A percentile compares a stretch with the other conserved stretches of the same genome.
Conservation (phyloP, 2,113 vertebrate genomes). For the Myiozetetes cayanensis region DNA sequence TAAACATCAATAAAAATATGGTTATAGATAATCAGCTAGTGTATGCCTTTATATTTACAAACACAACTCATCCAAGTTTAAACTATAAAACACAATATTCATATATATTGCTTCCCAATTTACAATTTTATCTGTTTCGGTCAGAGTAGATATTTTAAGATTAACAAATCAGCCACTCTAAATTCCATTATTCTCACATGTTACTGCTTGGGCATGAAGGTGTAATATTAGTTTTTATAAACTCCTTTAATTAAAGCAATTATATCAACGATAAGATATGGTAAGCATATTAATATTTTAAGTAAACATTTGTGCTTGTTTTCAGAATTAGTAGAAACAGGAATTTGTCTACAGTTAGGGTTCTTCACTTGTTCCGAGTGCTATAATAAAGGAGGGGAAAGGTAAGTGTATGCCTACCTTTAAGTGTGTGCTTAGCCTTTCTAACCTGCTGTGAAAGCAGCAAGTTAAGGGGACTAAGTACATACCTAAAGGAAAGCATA, state of each 20-base stretch:
- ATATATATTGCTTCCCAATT: background rate
- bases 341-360: conserved; percentile 15
- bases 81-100: background rate
- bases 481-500: background rate
- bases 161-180: background rate
- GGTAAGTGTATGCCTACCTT: background rate
- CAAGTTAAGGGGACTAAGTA: conserved; percentile 18
- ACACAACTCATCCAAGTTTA: background rate
- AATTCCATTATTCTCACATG: background rate
- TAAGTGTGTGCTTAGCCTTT: conserved; percentile 9
- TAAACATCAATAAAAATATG: background rate
- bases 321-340: conserved; percentile 28
- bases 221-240: background rate
- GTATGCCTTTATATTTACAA: background rate
- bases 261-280: conserved; percentile 17
- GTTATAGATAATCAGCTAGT: background rate
- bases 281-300: conserved; percentile 35
- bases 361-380: background rate
- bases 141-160: background rate
- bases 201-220: background rate
- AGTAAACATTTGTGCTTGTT: conserved; percentile 31
- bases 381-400: background rate
- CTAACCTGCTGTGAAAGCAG: conserved; percentile 35
- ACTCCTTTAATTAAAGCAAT: conserved; percentile 44
- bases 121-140: background rate